A percentile compares a stretch with the other conserved stretches of the same genome.
phyloP scores from a whole-genome alignment of 2,797 vertebrate genomes.

The Enteromius mattozi region DNA sequence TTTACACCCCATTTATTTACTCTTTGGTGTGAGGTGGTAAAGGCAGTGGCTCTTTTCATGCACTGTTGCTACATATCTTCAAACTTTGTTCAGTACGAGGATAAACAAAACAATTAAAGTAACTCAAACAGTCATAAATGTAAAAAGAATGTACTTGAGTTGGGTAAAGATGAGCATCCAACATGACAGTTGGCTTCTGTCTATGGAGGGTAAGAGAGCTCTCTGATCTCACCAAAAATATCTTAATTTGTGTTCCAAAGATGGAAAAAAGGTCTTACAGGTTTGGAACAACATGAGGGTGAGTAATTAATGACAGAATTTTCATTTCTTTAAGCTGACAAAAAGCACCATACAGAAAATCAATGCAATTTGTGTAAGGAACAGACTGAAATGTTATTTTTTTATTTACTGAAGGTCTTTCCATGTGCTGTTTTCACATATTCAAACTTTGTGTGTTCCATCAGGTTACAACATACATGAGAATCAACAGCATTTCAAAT shows the following conservation, averaged over 20 bases:
- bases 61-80: background rate
- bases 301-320: background rate
- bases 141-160: background rate
- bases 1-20: background rate
- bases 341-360: background rate
- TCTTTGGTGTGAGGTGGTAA: background rate
- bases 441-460: background rate
- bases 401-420: background rate
- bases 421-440: background rate
- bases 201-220: background rate
- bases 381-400: background rate
- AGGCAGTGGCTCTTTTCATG: background rate
- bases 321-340: background rate
- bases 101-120: constrained; percentile 1
- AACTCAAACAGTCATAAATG: background rate
- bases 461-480: background rate
- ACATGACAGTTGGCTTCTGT: background rate
- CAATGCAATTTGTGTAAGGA: background rate
- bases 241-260: background rate
- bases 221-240: background rate
- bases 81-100: background rate
- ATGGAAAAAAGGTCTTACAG: background rate
- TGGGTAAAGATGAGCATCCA: background rate
- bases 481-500: background rate
- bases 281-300: background rate